Percentiles rank a stretch among this genome's conserved stretches.
These are phyloP conservation scores for Ciona savignyi DNA, from an alignment of 23 tunicate genomes.

Conservation along the genomic window DNA sequence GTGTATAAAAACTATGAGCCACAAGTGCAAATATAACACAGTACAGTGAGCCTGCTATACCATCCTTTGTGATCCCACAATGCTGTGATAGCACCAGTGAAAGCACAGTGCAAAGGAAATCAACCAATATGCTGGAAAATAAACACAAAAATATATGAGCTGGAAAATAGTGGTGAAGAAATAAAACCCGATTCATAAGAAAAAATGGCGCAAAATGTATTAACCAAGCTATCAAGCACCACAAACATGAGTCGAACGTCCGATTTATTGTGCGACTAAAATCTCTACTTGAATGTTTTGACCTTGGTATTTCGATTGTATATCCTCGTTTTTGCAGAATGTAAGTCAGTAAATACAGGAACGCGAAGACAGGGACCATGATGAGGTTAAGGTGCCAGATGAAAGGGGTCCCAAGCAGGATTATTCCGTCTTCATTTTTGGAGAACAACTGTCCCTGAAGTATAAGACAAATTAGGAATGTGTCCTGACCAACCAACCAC, in stretches of 20 bases:
- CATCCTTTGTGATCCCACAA: not conserved
- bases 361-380: conserved; percentile 4
- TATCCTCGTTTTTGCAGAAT: not conserved
- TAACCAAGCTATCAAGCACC: conserved; percentile 45
- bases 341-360: not conserved
- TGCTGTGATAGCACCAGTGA: not conserved
- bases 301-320: not conserved
- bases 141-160: conserved; percentile 59
- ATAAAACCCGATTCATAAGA: conserved; percentile 43
- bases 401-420: conserved; percentile 38
- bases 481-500: too few relatives aligned
- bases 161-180: conserved; percentile 72
- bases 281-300: not conserved
- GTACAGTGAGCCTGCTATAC: not conserved
- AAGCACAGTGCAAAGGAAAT: conserved; percentile 7
- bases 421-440: conserved; percentile 26
- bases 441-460: conserved; percentile 49
- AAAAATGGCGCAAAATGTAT: conserved; percentile 60
- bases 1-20: conserved; percentile 1
- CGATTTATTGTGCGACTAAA: not conserved
- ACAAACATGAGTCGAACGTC: conserved; percentile 9
- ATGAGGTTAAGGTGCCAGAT: conserved; percentile 34
- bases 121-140: conserved; percentile 33
- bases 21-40: not conserved
- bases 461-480: too few relatives aligned